A percentile compares a stretch with the other conserved stretches of the same genome.
Evolutionary conservation across 2,888 invertebrate species (phyloP).

Genomic region (Ormyrus rosae): DNA sequence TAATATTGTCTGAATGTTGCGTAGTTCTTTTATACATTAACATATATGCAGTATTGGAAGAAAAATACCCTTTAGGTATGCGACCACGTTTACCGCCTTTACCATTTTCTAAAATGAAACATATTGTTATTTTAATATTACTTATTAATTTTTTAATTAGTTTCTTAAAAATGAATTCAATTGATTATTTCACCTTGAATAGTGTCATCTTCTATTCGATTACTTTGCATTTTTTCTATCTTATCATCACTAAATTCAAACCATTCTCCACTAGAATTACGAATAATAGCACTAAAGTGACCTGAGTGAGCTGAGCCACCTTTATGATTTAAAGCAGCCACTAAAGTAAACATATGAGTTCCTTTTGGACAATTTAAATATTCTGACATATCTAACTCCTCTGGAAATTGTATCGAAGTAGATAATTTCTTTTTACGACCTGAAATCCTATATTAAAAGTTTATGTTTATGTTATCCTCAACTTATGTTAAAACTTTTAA

Average conservation of each 20-base stretch:
- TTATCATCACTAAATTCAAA: slow-evolving; percentile 82
- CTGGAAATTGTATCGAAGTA: slow-evolving; percentile 79
- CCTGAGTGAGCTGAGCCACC: slow-evolving; percentile 82
- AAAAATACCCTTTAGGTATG: slow-evolving; percentile 75
- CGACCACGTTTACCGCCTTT: slow-evolving; percentile 71
- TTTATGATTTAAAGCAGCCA: slow-evolving; percentile 82
- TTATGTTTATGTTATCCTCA: not conserved
- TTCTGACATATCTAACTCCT: slow-evolving; percentile 79
- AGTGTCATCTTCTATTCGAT: slow-evolving; percentile 73
- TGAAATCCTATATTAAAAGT: slow-evolving; percentile 30
- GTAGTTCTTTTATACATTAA: slow-evolving; percentile 77
- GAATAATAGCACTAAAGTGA: slow-evolving; percentile 79
- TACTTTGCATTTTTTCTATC: slow-evolving; percentile 75
- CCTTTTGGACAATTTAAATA: slow-evolving; percentile 71
- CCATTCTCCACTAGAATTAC: slow-evolving; percentile 78
- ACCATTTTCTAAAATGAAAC: slow-evolving; percentile 64
- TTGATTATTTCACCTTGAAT: slow-evolving; percentile 63
- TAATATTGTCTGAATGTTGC: slow-evolving; percentile 16
- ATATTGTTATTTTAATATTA: not conserved
- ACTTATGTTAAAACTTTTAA: not conserved
- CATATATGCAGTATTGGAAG: slow-evolving; percentile 81
- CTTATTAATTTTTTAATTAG: too few species aligned
- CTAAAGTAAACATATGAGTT: slow-evolving; percentile 78
- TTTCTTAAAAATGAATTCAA: slow-evolving; percentile 11
- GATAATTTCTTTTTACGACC: slow-evolving; percentile 77